Base-by-base conservation (phyloP, 2,888 invertebrate species). In the Rhorus exstirpatorius region DNA sequence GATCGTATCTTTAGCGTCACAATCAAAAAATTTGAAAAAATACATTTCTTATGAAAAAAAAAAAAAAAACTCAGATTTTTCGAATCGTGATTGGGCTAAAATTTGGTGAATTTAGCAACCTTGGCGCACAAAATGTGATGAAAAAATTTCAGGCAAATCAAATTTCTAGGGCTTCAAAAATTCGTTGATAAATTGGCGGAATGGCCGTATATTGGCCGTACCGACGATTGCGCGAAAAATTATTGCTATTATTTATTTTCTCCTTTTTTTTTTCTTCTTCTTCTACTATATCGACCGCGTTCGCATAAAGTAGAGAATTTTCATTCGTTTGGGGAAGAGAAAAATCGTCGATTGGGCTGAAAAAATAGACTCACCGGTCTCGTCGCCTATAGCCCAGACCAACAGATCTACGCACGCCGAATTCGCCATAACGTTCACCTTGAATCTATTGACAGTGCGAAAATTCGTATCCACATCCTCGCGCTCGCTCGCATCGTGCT, bases 361-460 rank as follows among this genome's bases (percentile, higher is more conserved):
- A 26, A 0, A 63, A 24, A 26, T 49, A 14, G 49, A 10, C 92
- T 94, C 93, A 98, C 98, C 98, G 90, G 97, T 97, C 94, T 99
- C 99, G 93, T 99, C 99, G 0, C 97, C 97, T 86, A 99, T 98
- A 0, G 99, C 98, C 99, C 99, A 99, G 35, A 99, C 99, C 0
- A 99, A 94, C 6, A 99, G 94, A 93, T 99, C 99, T 0, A 99
- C 98, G 91, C 99, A 99, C 0, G 98, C 98, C 0, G 99, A 98
- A 93, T 99, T 99, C 0, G 98, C 98, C 96, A 98, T 98, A 0
- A 99, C 98, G 90, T 98, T 98, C 44, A 98, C 96, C 94, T 98
- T 98, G 92, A 98, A 98, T 92, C 97, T 97, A 93, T 98, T 97
- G 1, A 98, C 96, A 0, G 97, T 95, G 0, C 96, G 95, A 88